A percentile compares a stretch with the other conserved stretches of the same genome.
Conservation (phyloP, 2,888 invertebrate genomes). For the Zhengitettix transpicula region DNA sequence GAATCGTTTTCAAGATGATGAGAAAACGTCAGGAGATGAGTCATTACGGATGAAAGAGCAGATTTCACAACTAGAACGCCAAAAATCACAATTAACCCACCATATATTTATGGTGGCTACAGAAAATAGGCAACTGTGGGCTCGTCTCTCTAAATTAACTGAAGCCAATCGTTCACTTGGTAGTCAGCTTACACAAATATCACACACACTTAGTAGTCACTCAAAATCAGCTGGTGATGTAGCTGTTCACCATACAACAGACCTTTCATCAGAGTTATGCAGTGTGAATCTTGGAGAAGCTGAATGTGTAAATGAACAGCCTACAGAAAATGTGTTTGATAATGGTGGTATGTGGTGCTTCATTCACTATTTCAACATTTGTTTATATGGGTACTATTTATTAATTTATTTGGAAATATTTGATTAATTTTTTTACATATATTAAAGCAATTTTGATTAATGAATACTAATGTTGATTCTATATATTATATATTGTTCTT, state of each 20-base stretch:
- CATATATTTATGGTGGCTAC: slow-evolving; percentile 66
- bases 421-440: too few species aligned
- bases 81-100: slow-evolving; percentile 58
- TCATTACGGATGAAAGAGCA: slow-evolving; percentile 24
- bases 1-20: slow-evolving; percentile 14
- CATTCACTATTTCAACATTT: too few species aligned
- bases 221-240: slow-evolving; percentile 1
- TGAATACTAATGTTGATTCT: too few species aligned
- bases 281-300: slow-evolving; percentile 12
- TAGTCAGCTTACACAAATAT: slow-evolving; percentile 33
- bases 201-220: slow-evolving; percentile 31
- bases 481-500: too few species aligned
- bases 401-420: too few species aligned
- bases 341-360: too few species aligned
- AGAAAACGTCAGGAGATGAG: neutral
- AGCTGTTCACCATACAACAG: neutral
- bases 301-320: slow-evolving; percentile 8
- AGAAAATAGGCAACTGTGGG: slow-evolving; percentile 69
- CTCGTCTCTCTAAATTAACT: slow-evolving; percentile 45
- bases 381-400: too few species aligned
- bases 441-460: too few species aligned
- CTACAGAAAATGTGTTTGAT: slow-evolving; percentile 7
- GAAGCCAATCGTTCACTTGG: slow-evolving; percentile 38
- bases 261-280: too few species aligned
- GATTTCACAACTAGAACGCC: slow-evolving; percentile 50